Percentiles rank a stretch among this genome's conserved stretches.
These are phyloP conservation scores for Nanorana parkeri DNA, from an alignment of 2,113 vertebrate genomes.

Conservation along the genomic window DNA sequence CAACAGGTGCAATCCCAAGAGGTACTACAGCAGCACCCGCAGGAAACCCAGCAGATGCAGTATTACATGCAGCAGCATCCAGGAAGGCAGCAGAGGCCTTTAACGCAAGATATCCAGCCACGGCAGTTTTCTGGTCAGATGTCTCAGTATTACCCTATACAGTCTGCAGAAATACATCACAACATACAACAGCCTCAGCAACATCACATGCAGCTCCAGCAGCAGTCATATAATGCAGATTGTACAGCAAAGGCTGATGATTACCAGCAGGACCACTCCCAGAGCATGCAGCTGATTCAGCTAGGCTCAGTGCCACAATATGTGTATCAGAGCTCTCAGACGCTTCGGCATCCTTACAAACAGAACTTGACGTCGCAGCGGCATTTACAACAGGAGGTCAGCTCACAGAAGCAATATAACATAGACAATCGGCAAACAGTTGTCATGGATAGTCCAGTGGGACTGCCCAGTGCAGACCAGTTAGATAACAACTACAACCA, in stretches of 20 bases:
- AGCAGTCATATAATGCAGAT: conserved; percentile 75
- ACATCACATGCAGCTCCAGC: conserved; percentile 69
- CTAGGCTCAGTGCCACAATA: conserved; percentile 77
- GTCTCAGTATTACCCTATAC: conserved; percentile 78
- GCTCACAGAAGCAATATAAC: conserved; percentile 71
- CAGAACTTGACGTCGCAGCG: conserved; percentile 71
- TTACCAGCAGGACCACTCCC: conserved; percentile 74
- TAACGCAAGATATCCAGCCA: conserved; percentile 73
- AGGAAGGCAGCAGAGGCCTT: conserved; percentile 70
- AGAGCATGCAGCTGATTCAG: conserved; percentile 78
- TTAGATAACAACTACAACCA: conserved; percentile 60
- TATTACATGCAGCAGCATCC: conserved; percentile 75
- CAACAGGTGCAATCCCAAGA: conserved; percentile 71
- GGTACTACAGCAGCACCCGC: conserved; percentile 71
- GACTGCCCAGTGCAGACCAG: conserved; percentile 67
- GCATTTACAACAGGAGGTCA: conserved; percentile 64
- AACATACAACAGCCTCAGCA: conserved; percentile 46
- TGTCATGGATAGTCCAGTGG: conserved; percentile 69
- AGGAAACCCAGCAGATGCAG: conserved; percentile 73
- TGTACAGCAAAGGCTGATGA: conserved; percentile 68
- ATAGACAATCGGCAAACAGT: conserved; percentile 65
- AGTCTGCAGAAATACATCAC: conserved; percentile 71
- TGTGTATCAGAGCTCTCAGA: conserved; percentile 78
- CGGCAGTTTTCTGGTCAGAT: conserved; percentile 73
- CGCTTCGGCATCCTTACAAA: conserved; percentile 73